Percentiles rank a stretch among this genome's conserved stretches.
Conservation (phyloP, 2,113 vertebrate genomes). For the Otolemur garnettii region DNA sequence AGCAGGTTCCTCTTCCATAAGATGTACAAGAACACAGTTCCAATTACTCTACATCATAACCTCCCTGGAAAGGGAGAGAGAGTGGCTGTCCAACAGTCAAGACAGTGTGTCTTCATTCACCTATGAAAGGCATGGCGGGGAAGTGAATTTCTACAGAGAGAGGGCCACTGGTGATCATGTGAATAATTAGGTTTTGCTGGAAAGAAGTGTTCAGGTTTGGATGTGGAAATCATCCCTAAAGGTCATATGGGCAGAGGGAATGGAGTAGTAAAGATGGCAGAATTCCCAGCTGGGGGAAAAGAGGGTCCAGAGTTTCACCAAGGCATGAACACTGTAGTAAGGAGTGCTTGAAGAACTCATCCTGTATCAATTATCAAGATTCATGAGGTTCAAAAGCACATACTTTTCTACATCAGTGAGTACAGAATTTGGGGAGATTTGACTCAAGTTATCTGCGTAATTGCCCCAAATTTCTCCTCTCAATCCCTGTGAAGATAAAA, state of each 20-base stretch:
- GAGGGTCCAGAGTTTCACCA: background rate
- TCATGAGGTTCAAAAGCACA: slow-evolving; percentile 23
- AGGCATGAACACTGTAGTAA: background rate
- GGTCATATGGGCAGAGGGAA: background rate
- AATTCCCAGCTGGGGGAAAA: background rate
- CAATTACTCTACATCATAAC: background rate
- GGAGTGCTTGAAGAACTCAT: background rate
- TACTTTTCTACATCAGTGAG: slow-evolving; percentile 27
- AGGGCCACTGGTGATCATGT: background rate
- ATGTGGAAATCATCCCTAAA: background rate
- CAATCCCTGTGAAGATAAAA: background rate
- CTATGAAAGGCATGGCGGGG: background rate
- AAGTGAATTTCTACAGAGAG: slow-evolving; percentile 8
- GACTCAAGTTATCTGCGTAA: background rate
- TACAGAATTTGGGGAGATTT: slow-evolving; percentile 6
- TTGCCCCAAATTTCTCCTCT: slow-evolving; percentile 26
- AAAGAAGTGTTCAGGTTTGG: background rate
- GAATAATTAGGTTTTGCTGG: slow-evolving; percentile 48
- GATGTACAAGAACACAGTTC: background rate
- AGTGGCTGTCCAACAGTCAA: background rate
- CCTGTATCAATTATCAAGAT: background rate
- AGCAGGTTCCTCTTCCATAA: background rate
- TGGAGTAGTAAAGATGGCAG: background rate
- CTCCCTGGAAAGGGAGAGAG: slow-evolving; percentile 9
- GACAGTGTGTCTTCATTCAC: slow-evolving; percentile 36